These are phyloP conservation scores for Volucella inanis DNA, from an alignment of 2,888 invertebrate species.

Conservation along the genomic window DNA sequence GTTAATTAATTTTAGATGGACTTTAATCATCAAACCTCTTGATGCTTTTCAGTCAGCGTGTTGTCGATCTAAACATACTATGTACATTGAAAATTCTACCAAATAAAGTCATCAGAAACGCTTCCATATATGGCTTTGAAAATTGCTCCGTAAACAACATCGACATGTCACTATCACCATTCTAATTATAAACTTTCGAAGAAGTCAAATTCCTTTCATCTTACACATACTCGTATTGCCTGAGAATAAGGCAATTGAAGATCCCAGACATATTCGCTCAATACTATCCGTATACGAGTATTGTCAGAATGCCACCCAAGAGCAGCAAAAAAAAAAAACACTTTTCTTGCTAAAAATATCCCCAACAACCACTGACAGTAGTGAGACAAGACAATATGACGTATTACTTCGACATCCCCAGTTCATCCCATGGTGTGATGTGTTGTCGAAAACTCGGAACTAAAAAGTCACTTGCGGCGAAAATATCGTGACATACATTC, in stretches of 20 bases:
- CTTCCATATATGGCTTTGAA: conserved; percentile 32
- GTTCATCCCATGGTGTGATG: conserved; percentile 47
- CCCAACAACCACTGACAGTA: conserved; percentile 54
- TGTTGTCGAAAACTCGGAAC: conserved; percentile 30
- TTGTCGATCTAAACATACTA: neutral
- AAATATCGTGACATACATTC: conserved; percentile 22
- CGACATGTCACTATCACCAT: conserved; percentile 21
- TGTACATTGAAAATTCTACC: neutral
- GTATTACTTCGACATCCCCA: conserved; percentile 43
- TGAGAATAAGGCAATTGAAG: conserved; percentile 11
- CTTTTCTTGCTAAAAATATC: conserved; percentile 56
- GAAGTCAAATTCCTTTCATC: conserved; percentile 50
- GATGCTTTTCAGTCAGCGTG: too few relatives aligned
- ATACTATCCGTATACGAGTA: neutral
- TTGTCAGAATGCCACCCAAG: conserved; percentile 22
- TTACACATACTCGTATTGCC: conserved; percentile 29
- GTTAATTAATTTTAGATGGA: too few relatives aligned
- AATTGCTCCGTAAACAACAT: conserved; percentile 5
- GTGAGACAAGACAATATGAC: conserved; percentile 34
- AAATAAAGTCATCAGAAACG: conserved; percentile 9
- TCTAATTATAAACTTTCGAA: conserved; percentile 38
- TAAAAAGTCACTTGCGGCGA: conserved; percentile 31
- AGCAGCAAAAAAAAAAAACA: neutral
- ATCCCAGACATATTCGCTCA: neutral
- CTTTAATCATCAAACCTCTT: too few relatives aligned